phyloP scores from a whole-genome alignment of 2,113 vertebrate genomes.

The Epinephelus fuscoguttatus region DNA sequence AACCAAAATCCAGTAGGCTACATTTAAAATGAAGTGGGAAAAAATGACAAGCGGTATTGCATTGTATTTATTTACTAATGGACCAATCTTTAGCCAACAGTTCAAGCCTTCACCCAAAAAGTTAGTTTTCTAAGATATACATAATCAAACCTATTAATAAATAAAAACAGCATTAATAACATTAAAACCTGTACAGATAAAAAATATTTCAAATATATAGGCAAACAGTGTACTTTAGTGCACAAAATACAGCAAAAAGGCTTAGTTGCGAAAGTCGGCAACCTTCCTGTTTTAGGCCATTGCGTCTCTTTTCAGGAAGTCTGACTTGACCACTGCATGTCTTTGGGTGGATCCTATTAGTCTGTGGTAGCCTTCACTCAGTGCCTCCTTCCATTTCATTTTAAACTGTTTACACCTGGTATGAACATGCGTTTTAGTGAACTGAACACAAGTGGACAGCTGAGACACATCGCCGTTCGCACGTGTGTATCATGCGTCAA shows the following conservation, averaged over 20 bases:
- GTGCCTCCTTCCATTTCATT: conserved; percentile 8
- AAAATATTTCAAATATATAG: conserved; percentile 76
- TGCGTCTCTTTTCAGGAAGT: conserved; percentile 28
- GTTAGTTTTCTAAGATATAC: conserved; percentile 63
- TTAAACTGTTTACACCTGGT: neutral
- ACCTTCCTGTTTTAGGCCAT: conserved; percentile 35
- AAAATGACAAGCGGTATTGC: conserved; percentile 28
- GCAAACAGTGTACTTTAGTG: conserved; percentile 84
- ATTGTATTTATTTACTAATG: conserved; percentile 15
- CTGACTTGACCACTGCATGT: conserved; percentile 7
- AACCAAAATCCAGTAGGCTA: conserved; percentile 51
- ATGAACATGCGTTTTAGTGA: no score
- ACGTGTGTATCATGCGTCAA: no score
- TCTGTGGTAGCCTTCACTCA: conserved; percentile 14
- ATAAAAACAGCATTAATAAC: conserved; percentile 78
- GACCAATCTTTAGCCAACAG: conserved; percentile 41
- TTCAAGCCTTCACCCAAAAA: conserved; percentile 66
- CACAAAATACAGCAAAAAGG: conserved; percentile 80
- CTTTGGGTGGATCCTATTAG: conserved; percentile 12
- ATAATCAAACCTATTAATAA: conserved; percentile 79
- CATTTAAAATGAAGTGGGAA: conserved; percentile 42
- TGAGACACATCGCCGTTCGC: no score
- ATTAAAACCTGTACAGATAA: conserved; percentile 78
- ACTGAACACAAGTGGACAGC: no score
- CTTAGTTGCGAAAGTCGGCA: conserved; percentile 42